Evolutionary conservation across 2,113 vertebrate genomes (phyloP).

Genomic region (Phrynosoma blainvillii): DNA sequence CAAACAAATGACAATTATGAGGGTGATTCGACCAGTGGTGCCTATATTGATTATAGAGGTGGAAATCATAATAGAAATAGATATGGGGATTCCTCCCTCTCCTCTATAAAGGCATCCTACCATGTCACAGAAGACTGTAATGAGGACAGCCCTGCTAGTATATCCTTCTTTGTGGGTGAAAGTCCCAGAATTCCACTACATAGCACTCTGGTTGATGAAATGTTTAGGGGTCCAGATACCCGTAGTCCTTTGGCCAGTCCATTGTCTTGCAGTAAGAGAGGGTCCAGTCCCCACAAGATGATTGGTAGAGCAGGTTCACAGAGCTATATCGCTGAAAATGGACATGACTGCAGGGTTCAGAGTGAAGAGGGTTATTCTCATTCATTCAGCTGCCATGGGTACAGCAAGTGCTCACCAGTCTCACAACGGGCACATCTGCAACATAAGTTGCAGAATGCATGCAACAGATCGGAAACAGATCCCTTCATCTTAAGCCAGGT

Average conservation of each 20-base stretch:
- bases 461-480: slow-evolving; percentile 80
- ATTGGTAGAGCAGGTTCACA: slow-evolving; percentile 77
- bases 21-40: slow-evolving; percentile 76
- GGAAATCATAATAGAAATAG: slow-evolving; percentile 70
- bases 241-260: slow-evolving; percentile 76
- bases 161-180: slow-evolving; percentile 75
- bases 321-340: slow-evolving; percentile 82
- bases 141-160: slow-evolving; percentile 75
- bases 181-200: slow-evolving; percentile 79
- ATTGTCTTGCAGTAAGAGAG: slow-evolving; percentile 75
- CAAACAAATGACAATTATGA: slow-evolving; percentile 86
- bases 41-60: slow-evolving; percentile 79
- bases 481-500: slow-evolving; percentile 85
- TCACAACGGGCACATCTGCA: slow-evolving; percentile 68
- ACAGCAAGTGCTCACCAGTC: slow-evolving; percentile 73
- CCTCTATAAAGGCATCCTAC: slow-evolving; percentile 70
- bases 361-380: slow-evolving; percentile 62
- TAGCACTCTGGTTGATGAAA: slow-evolving; percentile 79
- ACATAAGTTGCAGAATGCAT: slow-evolving; percentile 63
- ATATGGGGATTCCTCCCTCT: slow-evolving; percentile 76
- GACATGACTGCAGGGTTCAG: slow-evolving; percentile 64
- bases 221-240: slow-evolving; percentile 70
- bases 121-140: slow-evolving; percentile 75
- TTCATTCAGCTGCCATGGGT: slow-evolving; percentile 43
- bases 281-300: slow-evolving; percentile 77